Evolutionary conservation across 2,888 invertebrate genomes (phyloP).

Genomic region (Hirtodrosophila histrioides): DNA sequence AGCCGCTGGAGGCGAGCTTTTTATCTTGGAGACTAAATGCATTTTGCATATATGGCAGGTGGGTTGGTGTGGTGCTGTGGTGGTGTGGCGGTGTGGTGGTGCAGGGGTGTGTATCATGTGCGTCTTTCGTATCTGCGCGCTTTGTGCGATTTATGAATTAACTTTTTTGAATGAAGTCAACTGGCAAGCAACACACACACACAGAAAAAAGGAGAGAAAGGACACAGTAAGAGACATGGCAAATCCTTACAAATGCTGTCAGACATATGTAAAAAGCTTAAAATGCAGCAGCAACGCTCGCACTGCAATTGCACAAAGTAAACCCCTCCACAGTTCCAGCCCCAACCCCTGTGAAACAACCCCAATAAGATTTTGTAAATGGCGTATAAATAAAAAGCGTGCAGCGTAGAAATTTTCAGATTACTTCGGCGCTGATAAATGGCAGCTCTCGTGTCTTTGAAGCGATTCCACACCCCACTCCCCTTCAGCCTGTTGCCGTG

Average conservation of each 20-base stretch:
- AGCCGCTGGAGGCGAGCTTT: conserved; percentile 59
- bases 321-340: conserved; percentile 1
- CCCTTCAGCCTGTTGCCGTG: conserved; percentile 4
- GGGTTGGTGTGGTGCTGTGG: neutral
- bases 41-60: conserved; percentile 58
- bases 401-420: conserved; percentile 53
- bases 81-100: neutral
- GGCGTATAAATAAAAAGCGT: conserved; percentile 53
- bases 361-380: conserved; percentile 49
- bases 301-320: conserved; percentile 57
- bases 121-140: conserved; percentile 71
- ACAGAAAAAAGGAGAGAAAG: conserved; percentile 19
- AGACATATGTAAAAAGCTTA: conserved; percentile 62
- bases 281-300: conserved; percentile 30
- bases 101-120: conserved; percentile 29
- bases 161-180: conserved; percentile 79
- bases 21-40: conserved; percentile 71
- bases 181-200: conserved; percentile 41
- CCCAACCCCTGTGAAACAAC: neutral
- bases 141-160: conserved; percentile 78
- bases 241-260: conserved; percentile 76
- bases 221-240: conserved; percentile 48
- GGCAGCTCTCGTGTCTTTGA: conserved; percentile 56
- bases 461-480: conserved; percentile 32
- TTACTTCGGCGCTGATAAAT: conserved; percentile 68